Evolutionary conservation across 2,797 vertebrate species (phyloP), one percentile per base, ranked within the genome.

Genomic region (Coluber constrictor): DNA sequence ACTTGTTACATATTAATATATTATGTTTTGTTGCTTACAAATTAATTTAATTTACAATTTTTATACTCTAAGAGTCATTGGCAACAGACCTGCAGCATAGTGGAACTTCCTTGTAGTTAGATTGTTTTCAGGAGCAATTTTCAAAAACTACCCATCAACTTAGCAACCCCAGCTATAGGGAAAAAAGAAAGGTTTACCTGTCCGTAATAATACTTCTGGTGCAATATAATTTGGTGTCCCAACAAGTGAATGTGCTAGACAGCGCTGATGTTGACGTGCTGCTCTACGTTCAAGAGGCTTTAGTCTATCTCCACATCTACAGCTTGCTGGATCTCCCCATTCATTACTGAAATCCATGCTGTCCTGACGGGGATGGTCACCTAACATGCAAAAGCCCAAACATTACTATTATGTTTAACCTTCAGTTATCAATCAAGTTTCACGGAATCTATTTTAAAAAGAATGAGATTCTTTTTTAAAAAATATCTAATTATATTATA

Each of bases 321-420:
- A 99, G 92, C 98, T 99, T 0, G 98, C 96, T 0, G 98, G 97
- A 93, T 99, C 99, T 12, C 99, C 98, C 99, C 99, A 99, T n/a
- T 99, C 99, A 25, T 97, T 99, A 96, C 99, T 99, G 97, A 99
- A 99, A 98, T 99, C 99, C 99, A 99, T 99, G 92, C 99, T 99
- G 97, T 99, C 99, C 96, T 99, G 99, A 57, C 99, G 98, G 86
- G 98, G 98, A 0, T 99, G 99, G 94, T 99, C 99, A 88, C 99
- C 99, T 99, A 92, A 0, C 93, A 29, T 4, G 3, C 61, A 70
- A 95, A 5, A 37, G 92, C 43, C 88, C 90, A 32, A 51, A 87
- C 0, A 13, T 0, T 59, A 94, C 87, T 47, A 87, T 0, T 6
- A 0, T 90, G 27, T 83, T 56, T 88, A 29, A 63, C 61, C 3